Evolutionary conservation across 2,113 vertebrate species (phyloP), one percentile per base, ranked within the genome.

Genomic region (Calidris pugnax): DNA sequence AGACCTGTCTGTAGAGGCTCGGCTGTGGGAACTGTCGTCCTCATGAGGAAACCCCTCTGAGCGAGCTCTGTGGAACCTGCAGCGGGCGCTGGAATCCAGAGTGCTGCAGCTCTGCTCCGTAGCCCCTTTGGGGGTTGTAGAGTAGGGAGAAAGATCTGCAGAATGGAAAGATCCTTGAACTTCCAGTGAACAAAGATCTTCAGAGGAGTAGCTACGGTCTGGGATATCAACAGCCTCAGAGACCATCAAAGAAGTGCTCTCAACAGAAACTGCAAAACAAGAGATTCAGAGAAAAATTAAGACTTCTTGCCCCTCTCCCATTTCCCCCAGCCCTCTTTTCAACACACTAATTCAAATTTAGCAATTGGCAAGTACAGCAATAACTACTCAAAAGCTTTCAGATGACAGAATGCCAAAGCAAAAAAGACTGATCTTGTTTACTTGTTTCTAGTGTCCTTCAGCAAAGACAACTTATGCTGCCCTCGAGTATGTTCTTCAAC

Each of bases 181-280:
- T 96, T 99, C 99, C 81, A 99, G 97, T 3, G 98, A 99, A 91
- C 98, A 98, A 96, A 99, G 94, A 92, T 99, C 98, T 89, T 99
- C 98, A 7, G 98, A 99, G 69, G 98, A 99, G 95, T 97, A 98
- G 59, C 98, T 99, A 84, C 30, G 97, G 75, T 98, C 98, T 26
- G 98, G 98, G 39, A 97, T 62, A 73, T 98, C 99, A 24, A 94
- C 98, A 79, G 98, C 95, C 93, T 99, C 98, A 3, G 98, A 99
- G 64, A 98, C 98, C 97, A 98, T 97, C 71, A 99, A 92, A 33
- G 98, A 99, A 7, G 98, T 97, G 72, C 98, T 99, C 95, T 98
- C 98, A 87, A 98, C 98, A 22, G 98, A 99, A 67, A 98, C 99
- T 99, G 96, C 27, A 84, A 93, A 90, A 89, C 26, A 91, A 79